Conservation (phyloP, 2,113 vertebrate genomes). For the Leucopsar rothschildi region DNA sequence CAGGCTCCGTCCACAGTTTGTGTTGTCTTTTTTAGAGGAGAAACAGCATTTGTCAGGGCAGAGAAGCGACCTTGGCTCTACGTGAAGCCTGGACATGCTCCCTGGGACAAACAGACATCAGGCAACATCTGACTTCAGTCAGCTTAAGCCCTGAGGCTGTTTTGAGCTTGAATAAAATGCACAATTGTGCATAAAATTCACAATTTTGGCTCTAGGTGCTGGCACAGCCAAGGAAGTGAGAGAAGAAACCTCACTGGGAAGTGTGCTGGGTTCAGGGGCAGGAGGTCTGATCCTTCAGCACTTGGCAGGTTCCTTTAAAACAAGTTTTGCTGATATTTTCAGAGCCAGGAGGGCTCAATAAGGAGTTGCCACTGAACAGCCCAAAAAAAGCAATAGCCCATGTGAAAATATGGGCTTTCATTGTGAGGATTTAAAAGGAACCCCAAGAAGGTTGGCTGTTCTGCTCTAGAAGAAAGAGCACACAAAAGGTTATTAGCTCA, state of each 20-base stretch:
- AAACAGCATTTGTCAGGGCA: background rate
- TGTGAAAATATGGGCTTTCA: background rate
- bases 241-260: background rate
- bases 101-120: background rate
- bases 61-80: background rate
- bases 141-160: background rate
- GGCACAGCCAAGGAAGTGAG: background rate
- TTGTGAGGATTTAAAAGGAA: background rate
- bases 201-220: background rate
- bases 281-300: background rate
- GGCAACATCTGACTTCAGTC: background rate
- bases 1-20: background rate
- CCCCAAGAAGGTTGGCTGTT: background rate
- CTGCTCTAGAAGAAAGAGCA: background rate
- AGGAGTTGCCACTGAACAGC: background rate
- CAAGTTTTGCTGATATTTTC: background rate
- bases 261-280: fast-evolving
- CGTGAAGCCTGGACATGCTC: background rate
- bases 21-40: background rate
- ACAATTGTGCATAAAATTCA: background rate
- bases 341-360: background rate
- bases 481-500: background rate
- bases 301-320: background rate
- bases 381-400: background rate
- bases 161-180: background rate